Percentiles rank a stretch among this genome's conserved stretches.
Conservation (phyloP, 92 coral and sea anemone species). For the Epizoanthus stellaris region DNA sequence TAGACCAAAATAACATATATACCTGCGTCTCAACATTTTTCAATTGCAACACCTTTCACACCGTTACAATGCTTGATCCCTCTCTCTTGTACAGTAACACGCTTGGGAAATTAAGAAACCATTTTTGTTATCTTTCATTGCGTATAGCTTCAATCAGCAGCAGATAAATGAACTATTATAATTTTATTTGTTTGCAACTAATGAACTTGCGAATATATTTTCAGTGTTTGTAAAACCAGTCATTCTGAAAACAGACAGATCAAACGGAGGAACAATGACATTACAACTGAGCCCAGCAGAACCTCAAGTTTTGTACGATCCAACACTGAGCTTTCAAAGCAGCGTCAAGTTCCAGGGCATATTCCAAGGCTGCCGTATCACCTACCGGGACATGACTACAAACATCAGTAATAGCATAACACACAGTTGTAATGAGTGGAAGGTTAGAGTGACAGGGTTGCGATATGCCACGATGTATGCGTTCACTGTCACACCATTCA, state of each 20-base stretch:
- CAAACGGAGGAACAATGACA: background rate
- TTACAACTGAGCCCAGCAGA: background rate
- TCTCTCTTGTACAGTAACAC: too few relatives aligned
- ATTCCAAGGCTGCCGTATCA: constrained; percentile 6
- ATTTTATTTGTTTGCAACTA: background rate
- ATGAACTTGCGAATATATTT: background rate
- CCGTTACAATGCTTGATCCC: too few relatives aligned
- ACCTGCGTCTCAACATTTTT: too few relatives aligned
- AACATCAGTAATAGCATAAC: too few relatives aligned
- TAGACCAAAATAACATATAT: too few relatives aligned
- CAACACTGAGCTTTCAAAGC: background rate
- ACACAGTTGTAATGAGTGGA: background rate
- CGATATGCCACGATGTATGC: background rate
- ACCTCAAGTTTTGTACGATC: background rate
- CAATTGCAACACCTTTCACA: too few relatives aligned
- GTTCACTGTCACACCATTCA: background rate
- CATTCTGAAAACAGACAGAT: background rate
- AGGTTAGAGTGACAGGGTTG: background rate
- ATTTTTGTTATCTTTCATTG: too few relatives aligned
- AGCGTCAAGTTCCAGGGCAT: background rate
- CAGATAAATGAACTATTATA: too few relatives aligned
- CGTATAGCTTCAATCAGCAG: too few relatives aligned
- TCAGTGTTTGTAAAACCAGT: constrained; percentile 12
- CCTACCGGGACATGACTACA: constrained; percentile 9
- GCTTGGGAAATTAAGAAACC: too few relatives aligned